A percentile compares a stretch with the other conserved stretches of the same genome.
Evolutionary conservation across 2,113 vertebrate species (phyloP).

Genomic region (Syngnathus typhle): DNA sequence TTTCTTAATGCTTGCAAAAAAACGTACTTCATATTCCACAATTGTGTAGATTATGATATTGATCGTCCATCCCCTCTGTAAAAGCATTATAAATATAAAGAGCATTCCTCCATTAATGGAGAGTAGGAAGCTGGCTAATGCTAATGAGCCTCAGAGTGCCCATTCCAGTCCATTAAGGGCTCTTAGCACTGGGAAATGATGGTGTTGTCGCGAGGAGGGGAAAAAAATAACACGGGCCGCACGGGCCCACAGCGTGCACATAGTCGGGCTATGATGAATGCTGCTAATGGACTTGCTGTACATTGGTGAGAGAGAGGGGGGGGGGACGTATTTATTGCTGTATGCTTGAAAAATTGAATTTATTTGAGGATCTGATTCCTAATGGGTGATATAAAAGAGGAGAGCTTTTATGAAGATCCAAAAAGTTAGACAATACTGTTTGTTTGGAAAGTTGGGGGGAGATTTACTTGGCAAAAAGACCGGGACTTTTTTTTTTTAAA

Average conservation of each 20-base stretch:
- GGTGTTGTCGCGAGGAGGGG: slow-evolving; percentile 61
- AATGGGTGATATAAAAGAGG: slow-evolving; percentile 34
- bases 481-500: background rate
- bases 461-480: slow-evolving; percentile 5
- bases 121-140: slow-evolving; percentile 69
- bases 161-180: slow-evolving; percentile 74
- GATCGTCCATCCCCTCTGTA: slow-evolving; percentile 55
- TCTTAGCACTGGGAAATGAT: slow-evolving; percentile 71
- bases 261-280: slow-evolving; percentile 64
- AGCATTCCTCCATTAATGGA: slow-evolving; percentile 69
- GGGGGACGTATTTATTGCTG: slow-evolving; percentile 62
- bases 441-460: slow-evolving; percentile 36
- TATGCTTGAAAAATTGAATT: slow-evolving; percentile 60
- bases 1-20: slow-evolving; percentile 52
- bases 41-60: slow-evolving; percentile 68
- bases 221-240: slow-evolving; percentile 62
- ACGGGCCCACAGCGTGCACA: slow-evolving; percentile 57
- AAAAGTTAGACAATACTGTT: slow-evolving; percentile 29
- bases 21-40: slow-evolving; percentile 69
- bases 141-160: slow-evolving; percentile 73
- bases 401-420: slow-evolving; percentile 40
- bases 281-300: slow-evolving; percentile 66
- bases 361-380: slow-evolving; percentile 51
- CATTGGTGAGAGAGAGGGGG: slow-evolving; percentile 48
- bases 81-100: slow-evolving; percentile 75